Evolutionary conservation across 2,797 vertebrate species (phyloP).

Genomic region (Oryzias sinensis): DNA sequence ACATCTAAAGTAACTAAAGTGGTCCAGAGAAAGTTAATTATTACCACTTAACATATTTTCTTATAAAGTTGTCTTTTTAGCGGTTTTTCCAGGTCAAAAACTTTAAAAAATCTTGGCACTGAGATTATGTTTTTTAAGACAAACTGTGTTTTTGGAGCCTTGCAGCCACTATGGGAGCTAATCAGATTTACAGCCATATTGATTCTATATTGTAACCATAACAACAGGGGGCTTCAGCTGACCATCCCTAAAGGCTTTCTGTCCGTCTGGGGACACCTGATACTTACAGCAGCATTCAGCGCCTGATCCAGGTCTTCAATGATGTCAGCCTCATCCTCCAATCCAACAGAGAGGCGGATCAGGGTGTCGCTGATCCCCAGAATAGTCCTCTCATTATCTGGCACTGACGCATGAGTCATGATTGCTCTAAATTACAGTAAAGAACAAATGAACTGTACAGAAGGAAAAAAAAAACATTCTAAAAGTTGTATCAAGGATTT

Average conservation of each 20-base stretch:
- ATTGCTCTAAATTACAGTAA: conserved; percentile 77
- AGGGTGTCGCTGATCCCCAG: conserved; percentile 90
- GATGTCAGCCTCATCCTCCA: conserved; percentile 89
- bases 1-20: no score
- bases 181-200: no score
- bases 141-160: no score
- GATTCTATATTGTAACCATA: no score
- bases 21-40: no score
- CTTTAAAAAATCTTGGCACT: no score
- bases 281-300: conserved; percentile 85
- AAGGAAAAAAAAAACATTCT: conserved; percentile 13
- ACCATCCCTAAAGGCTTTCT: not conserved
- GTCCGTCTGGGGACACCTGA: not conserved
- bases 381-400: conserved; percentile 71
- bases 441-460: not conserved
- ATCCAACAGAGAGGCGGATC: conserved; percentile 89
- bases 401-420: conserved; percentile 92
- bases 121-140: no score
- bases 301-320: conserved; percentile 86
- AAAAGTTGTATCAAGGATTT: not conserved
- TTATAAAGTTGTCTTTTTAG: no score
- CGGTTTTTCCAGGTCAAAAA: no score
- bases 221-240: no score
- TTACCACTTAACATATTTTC: no score
- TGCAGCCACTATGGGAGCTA: no score